Conservation (phyloP, 2,113 vertebrate species). For the Pseudorhombus dupliciocellatus region DNA sequence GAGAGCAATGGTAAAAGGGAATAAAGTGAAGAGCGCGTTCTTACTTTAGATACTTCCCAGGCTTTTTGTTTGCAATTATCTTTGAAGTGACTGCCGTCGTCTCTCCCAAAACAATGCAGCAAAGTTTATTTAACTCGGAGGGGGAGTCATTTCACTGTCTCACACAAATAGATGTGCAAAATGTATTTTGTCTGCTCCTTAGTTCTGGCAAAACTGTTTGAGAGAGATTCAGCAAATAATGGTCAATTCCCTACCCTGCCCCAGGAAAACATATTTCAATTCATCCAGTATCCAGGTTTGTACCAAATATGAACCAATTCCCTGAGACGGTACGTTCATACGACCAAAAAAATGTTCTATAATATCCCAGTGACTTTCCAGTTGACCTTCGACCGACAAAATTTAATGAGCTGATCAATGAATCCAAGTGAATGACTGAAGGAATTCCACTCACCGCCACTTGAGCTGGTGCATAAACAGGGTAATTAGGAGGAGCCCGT, state of each 20-base stretch:
- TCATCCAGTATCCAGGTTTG: too few relatives aligned
- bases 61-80: conserved; percentile 35
- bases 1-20: conserved; percentile 58
- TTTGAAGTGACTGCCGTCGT: conserved; percentile 25
- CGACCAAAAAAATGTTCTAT: too few relatives aligned
- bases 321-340: too few relatives aligned
- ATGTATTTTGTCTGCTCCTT: conserved; percentile 3
- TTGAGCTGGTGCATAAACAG: too few relatives aligned
- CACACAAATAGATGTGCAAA: not conserved
- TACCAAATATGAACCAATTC: too few relatives aligned
- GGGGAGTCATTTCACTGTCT: conserved; percentile 11
- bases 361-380: too few relatives aligned
- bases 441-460: too few relatives aligned
- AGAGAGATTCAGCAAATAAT: not conserved
- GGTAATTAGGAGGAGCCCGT: not conserved
- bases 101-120: not conserved
- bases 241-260: not conserved
- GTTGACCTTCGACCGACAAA: too few relatives aligned
- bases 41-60: conserved; percentile 7
- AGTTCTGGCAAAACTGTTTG: not conserved
- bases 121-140: conserved; percentile 9
- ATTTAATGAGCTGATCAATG: too few relatives aligned
- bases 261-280: too few relatives aligned
- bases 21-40: conserved; percentile 28
- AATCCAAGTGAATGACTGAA: too few relatives aligned